These are phyloP conservation scores for Glaucidium brasilianum DNA, from an alignment of 2,113 vertebrate genomes.

Conservation along the genomic window DNA sequence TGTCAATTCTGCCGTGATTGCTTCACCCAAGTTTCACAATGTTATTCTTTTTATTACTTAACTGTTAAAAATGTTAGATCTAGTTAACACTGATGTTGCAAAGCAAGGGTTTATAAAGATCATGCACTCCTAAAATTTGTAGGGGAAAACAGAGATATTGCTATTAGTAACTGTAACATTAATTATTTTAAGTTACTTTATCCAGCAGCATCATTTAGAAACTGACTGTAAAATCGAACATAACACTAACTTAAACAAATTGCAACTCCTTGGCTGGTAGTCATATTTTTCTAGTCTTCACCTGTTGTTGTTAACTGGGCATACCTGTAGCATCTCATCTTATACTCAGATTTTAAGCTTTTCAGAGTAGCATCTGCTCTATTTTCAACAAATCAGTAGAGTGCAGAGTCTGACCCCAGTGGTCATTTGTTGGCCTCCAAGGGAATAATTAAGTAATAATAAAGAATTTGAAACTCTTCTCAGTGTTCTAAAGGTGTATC, in stretches of 20 bases:
- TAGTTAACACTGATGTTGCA: constrained; percentile 41
- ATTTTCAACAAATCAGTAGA: background rate
- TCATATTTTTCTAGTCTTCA: background rate
- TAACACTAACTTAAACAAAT: background rate
- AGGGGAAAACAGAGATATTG: background rate
- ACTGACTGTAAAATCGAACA: background rate
- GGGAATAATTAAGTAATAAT: background rate
- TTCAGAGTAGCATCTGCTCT: background rate
- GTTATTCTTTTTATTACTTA: constrained; percentile 46
- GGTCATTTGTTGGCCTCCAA: background rate
- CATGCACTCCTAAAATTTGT: background rate
- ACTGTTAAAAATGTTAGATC: constrained; percentile 21
- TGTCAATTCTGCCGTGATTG: constrained; percentile 26
- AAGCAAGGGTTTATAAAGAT: constrained; percentile 7
- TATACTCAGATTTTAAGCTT: background rate
- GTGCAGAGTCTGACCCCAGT: background rate
- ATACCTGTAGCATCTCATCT: background rate
- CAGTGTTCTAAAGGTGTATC: background rate
- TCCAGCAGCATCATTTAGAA: background rate
- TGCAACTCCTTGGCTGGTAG: background rate
- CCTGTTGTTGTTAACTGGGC: background rate
- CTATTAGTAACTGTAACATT: background rate
- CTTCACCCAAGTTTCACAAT: constrained; percentile 52
- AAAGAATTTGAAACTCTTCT: background rate
- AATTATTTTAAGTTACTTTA: background rate